A percentile compares a stretch with the other conserved stretches of the same genome.
These are phyloP conservation scores for Brachionus asplanchnoidis DNA, from an alignment of 1,140 invertebrate species.

Conservation along the genomic window DNA sequence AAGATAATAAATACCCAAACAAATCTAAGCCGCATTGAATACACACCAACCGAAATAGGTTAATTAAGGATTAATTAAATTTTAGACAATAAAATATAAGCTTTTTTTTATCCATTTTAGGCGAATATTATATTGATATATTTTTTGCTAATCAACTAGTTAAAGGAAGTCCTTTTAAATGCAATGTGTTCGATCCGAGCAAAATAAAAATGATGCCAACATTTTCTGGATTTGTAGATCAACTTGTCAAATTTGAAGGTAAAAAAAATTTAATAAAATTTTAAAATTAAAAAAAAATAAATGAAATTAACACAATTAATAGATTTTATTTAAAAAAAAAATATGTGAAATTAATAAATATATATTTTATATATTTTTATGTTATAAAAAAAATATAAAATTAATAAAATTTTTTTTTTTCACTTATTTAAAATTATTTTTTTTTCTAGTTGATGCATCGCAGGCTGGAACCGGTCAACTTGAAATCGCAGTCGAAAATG, in stretches of 20 bases:
- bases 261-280: neutral
- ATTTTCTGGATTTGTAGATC: conserved; percentile 55
- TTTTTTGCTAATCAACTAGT: conserved; percentile 27
- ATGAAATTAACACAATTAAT: neutral
- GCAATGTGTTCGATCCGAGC: conserved; percentile 53
- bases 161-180: conserved; percentile 49
- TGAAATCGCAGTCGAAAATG: conserved; percentile 95
- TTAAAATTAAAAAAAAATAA: neutral
- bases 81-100: neutral
- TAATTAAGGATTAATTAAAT: conserved; percentile 25
- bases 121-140: conserved; percentile 40
- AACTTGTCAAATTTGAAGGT: conserved; percentile 47
- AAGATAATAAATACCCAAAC: conserved; percentile 25
- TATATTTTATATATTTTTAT: no score
- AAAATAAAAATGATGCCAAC: conserved; percentile 50
- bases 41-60: conserved; percentile 28
- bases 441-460: conserved; percentile 73
- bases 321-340: no score
- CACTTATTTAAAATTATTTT: neutral
- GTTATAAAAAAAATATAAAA: no score
- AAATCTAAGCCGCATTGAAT: conserved; percentile 24
- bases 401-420: no score
- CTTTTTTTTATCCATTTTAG: neutral
- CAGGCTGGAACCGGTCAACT: conserved; percentile 91
- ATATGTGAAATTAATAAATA: no score